Base-by-base conservation (phyloP, 2,797 vertebrate genomes). In the Schizothorax lantsangensis region DNA sequence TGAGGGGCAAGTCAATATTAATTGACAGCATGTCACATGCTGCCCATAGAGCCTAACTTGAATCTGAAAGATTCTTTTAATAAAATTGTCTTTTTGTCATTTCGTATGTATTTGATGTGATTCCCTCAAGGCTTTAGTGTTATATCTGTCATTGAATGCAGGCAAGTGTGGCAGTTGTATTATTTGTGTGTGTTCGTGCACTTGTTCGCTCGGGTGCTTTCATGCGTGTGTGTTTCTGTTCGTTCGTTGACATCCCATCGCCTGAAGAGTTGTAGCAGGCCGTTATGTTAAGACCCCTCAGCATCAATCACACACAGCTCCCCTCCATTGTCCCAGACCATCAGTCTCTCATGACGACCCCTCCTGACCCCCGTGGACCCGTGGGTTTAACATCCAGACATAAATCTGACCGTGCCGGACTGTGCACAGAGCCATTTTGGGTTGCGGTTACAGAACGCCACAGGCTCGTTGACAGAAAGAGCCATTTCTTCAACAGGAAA, bases 301-400 rank as follows among this genome's bases (percentile, higher is more conserved):
- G 30, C 86, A 90, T 91, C 90, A 87, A 90, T 91, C 89, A 88
- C 71, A 43, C 57, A 71, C 49, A 52, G 33, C 80, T 85, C 79
- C 84, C 47, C 73, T 71, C 77, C 62, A 54, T 38, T 83, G 40
- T 90, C 81, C 77, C 83, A 74, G 81, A 21, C 86, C 87, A 87
- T 88, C 87, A 57, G 62, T 90, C 86, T 89, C 72, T 57, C 11
- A n/a, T 85, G 74, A 68, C 45, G 43, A 45, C 87, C 79, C 80
- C n/a, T 43, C 30, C 49, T 68, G 69, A 88, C 80, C 87, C 81
- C 74, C 47, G 9, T 33, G 59, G 84, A 81, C 79, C 74, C 68
- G 4, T 68, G 43, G 79, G 73, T 88, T 90, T 91, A 86, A 91
- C 78, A 47, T 86, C 88, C 57, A 45, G 33, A 84, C 40, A 73